phyloP scores from a whole-genome alignment of 2,797 vertebrate species.

The Adelosebastes latens region DNA sequence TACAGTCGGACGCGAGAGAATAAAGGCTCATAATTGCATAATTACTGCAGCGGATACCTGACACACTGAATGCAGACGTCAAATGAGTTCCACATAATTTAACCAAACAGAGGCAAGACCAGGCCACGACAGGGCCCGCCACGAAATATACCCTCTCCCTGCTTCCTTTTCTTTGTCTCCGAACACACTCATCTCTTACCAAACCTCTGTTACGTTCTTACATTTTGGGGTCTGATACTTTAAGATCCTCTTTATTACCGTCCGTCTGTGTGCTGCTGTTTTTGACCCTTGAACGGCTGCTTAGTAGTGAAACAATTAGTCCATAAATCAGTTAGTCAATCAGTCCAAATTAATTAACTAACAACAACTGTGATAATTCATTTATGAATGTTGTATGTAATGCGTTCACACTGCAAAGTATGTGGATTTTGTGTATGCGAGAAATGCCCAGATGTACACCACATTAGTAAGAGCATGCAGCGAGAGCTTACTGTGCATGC shows the following conservation, averaged over 20 bases:
- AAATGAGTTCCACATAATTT: slow-evolving; percentile 87
- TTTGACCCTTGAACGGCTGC: neutral
- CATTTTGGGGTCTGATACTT: neutral
- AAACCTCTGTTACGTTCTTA: slow-evolving; percentile 1
- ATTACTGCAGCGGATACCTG: slow-evolving; percentile 86
- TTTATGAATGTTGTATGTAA: no score
- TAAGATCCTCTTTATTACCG: neutral
- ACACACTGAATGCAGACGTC: slow-evolving; percentile 84
- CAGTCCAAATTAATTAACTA: no score
- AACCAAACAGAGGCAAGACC: slow-evolving; percentile 85
- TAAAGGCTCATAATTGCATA: slow-evolving; percentile 88
- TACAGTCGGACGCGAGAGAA: slow-evolving; percentile 76
- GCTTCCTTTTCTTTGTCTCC: slow-evolving; percentile 32
- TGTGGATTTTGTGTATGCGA: no score
- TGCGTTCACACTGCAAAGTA: no score
- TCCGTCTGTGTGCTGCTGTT: neutral
- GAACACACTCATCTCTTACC: no score
- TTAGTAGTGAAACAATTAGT: neutral
- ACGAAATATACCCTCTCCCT: slow-evolving; percentile 54
- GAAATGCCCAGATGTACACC: no score
- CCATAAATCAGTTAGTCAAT: neutral
- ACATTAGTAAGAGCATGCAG: no score
- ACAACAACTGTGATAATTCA: no score
- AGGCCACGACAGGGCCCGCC: slow-evolving; percentile 70
- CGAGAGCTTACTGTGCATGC: no score